Evolutionary conservation across 2,113 vertebrate species (phyloP).

Genomic region (Rutilus rutilus): DNA sequence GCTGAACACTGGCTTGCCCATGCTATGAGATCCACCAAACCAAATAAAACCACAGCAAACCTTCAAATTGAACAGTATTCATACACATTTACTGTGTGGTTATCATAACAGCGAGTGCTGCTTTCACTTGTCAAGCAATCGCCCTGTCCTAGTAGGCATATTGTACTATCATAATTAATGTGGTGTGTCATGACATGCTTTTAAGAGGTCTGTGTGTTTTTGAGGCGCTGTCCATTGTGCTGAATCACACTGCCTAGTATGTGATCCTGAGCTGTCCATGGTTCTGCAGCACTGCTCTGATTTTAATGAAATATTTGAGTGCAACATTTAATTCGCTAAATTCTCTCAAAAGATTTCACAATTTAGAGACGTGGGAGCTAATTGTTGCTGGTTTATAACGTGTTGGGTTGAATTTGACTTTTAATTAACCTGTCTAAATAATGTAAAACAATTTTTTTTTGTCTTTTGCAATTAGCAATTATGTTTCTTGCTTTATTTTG

Average conservation of each 20-base stretch:
- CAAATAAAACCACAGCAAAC: not conserved
- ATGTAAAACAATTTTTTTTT: not conserved
- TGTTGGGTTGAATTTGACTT: not conserved
- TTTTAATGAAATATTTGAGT: not conserved
- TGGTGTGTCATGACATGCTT: not conserved
- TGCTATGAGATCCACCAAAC: not conserved
- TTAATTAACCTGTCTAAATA: conserved; percentile 14
- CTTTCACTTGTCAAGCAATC: conserved; percentile 10
- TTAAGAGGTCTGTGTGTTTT: not conserved
- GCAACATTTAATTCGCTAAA: not conserved
- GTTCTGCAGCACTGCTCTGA: conserved; percentile 21
- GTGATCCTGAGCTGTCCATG: conserved; percentile 22
- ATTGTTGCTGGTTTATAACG: not conserved
- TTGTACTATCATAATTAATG: conserved; percentile 23
- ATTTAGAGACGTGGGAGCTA: not conserved
- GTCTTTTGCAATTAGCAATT: not conserved
- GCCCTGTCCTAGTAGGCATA: not conserved
- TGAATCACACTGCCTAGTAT: not conserved
- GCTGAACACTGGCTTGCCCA: not conserved
- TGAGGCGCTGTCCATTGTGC: conserved; percentile 15
- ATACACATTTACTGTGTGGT: not conserved
- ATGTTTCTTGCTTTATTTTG: conserved; percentile 2
- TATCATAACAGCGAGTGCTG: not conserved
- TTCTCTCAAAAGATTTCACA: not conserved
- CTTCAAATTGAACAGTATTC: not conserved